phyloP scores from a whole-genome alignment of 2,797 vertebrate species.

The Holocentrus rufus region DNA sequence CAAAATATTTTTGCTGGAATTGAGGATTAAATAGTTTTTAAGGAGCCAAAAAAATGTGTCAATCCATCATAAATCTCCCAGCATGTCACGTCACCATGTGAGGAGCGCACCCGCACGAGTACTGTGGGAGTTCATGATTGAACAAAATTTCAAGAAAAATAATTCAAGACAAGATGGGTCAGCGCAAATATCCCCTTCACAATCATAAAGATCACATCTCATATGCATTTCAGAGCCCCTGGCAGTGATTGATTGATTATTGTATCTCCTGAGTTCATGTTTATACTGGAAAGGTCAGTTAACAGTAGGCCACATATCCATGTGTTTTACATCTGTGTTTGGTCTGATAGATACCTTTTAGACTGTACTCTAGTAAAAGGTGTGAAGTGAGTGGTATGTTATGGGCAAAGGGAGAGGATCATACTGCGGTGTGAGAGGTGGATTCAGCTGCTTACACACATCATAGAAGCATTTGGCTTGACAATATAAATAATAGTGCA shows the following conservation, averaged over 20 bases:
- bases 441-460: background rate
- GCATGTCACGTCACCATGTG: no score
- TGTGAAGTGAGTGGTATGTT: constrained; percentile 13
- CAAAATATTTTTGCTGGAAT: constrained; percentile 36
- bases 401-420: background rate
- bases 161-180: constrained; percentile 19
- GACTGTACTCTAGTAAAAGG: background rate
- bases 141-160: constrained; percentile 11
- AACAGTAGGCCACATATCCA: constrained; percentile 11
- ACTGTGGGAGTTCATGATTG: background rate
- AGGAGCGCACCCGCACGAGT: no score
- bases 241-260: constrained; percentile 64
- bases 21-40: constrained; percentile 2
- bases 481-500: constrained; percentile 7
- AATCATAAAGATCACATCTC: constrained; percentile 62
- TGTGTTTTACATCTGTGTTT: constrained; percentile 25
- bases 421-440: background rate
- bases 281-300: background rate
- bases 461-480: background rate
- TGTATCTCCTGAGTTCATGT: background rate
- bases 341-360: background rate
- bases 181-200: constrained; percentile 62
- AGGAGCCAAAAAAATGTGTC: constrained; percentile 9
- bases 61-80: no score
- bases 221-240: constrained; percentile 54